A percentile compares a stretch with the other conserved stretches of the same genome.
Evolutionary conservation across 2,888 invertebrate species (phyloP).

Genomic region (Sphaerophoria rueppellii): DNA sequence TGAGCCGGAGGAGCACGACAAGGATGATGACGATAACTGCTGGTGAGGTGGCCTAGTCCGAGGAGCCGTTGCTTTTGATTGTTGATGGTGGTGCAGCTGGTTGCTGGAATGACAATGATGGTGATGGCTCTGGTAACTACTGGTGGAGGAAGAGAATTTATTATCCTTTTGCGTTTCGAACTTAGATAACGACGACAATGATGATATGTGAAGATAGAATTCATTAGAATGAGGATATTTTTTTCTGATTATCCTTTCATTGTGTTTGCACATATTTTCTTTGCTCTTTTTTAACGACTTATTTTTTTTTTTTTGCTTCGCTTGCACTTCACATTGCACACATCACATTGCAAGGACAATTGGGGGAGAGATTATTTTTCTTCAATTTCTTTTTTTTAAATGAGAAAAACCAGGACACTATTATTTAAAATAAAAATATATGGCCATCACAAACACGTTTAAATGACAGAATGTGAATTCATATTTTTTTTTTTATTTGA

Average conservation of each 20-base stretch:
- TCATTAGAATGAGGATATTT: conserved; percentile 64
- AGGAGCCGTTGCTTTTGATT: conserved; percentile 60
- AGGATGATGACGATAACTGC: conserved; percentile 46
- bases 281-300: conserved; percentile 18
- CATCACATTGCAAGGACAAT: conserved; percentile 29
- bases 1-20: conserved; percentile 60
- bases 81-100: conserved; percentile 50
- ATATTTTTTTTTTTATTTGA: conserved; percentile 28
- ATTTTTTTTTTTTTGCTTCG: conserved; percentile 22
- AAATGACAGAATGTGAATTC: conserved; percentile 68
- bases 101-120: not conserved
- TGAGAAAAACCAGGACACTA: not conserved
- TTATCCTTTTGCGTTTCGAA: conserved; percentile 68
- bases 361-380: not conserved
- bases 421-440: conserved; percentile 28
- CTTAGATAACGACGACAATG: conserved; percentile 52
- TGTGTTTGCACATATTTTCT: conserved; percentile 68
- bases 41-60: conserved; percentile 55
- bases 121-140: conserved; percentile 54
- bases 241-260: conserved; percentile 68
- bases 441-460: not conserved
- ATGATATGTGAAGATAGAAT: conserved; percentile 67
- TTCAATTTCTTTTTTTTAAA: not conserved
- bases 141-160: conserved; percentile 44
- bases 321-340: conserved; percentile 21